Evolutionary conservation across 92 coral and sea anemone species (phyloP).

Genomic region (Umimayanthus chanpuru): DNA sequence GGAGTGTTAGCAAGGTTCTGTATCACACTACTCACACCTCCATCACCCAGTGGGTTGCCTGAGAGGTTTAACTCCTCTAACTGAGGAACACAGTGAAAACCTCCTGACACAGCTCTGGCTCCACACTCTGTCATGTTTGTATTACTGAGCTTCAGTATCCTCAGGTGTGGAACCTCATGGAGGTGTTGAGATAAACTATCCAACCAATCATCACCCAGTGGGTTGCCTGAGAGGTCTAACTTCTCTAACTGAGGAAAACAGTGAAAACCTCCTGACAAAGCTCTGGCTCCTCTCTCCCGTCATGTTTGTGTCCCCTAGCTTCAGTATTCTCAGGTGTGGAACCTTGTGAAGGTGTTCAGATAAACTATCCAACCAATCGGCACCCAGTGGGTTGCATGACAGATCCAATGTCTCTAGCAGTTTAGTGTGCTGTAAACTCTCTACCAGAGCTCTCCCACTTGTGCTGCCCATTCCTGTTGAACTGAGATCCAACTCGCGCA

Average conservation of each 20-base stretch:
- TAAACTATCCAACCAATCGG: not conserved
- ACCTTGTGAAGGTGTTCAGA: not conserved
- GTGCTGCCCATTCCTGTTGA: not conserved
- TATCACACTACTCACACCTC: constrained; percentile 27
- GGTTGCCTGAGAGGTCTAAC: not conserved
- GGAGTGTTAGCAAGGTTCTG: constrained; percentile 7
- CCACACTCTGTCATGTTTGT: constrained; percentile 12
- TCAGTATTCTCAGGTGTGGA: constrained; percentile 3
- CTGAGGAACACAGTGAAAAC: not conserved
- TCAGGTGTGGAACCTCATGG: not conserved
- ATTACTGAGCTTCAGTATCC: not conserved
- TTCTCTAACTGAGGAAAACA: not conserved
- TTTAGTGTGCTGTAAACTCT: not conserved
- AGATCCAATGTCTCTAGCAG: not conserved
- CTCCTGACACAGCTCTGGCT: not conserved
- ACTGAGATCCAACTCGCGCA: not conserved
- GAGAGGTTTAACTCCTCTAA: not conserved
- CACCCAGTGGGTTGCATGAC: not conserved
- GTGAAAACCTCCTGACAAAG: not conserved
- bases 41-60: not conserved
- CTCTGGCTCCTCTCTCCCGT: constrained; percentile 2
- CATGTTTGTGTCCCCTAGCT: not conserved
- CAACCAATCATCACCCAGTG: too few relatives aligned
- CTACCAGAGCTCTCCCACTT: not conserved
- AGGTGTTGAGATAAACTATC: too few relatives aligned